A percentile compares a stretch with the other conserved stretches of the same genome.
These are phyloP conservation scores for Luscinia megarhynchos DNA, from an alignment of 2,797 vertebrate species.

Conservation along the genomic window DNA sequence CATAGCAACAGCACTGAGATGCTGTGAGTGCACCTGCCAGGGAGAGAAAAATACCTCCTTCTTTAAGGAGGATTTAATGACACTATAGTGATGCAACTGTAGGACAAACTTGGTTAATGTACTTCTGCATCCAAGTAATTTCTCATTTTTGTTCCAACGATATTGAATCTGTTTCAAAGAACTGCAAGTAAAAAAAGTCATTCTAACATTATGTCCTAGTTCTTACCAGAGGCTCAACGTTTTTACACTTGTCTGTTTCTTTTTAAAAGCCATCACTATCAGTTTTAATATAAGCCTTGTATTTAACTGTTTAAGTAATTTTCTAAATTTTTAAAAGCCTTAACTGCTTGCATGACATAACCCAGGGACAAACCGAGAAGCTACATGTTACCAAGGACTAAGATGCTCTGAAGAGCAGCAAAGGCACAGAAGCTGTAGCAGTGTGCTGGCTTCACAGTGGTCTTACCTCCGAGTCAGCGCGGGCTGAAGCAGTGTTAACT, in stretches of 20 bases:
- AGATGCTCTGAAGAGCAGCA: not conserved
- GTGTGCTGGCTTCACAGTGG: not conserved
- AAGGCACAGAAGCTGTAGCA: not conserved
- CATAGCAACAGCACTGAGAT: not conserved
- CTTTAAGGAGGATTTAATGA: not conserved
- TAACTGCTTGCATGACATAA: not conserved
- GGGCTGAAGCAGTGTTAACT: not conserved
- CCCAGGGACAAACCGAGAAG: not conserved
- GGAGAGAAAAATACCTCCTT: not conserved
- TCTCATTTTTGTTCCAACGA: not conserved
- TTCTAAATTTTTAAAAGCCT: not conserved
- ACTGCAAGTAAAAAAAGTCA: not conserved
- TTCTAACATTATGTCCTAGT: not conserved
- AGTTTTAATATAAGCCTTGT: not conserved
- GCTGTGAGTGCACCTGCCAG: not conserved
- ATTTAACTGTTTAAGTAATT: not conserved
- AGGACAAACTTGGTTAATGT: not conserved
- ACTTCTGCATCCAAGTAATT: not conserved
- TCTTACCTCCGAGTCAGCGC: not conserved
- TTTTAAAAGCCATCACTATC: not conserved
- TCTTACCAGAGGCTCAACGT: not conserved
- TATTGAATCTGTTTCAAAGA: not conserved
- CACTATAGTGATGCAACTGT: not conserved
- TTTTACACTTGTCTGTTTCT: not conserved
- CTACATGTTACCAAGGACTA: accelerated